Conservation (phyloP, 2,113 vertebrate species). For the Micronycteris hirsuta region DNA sequence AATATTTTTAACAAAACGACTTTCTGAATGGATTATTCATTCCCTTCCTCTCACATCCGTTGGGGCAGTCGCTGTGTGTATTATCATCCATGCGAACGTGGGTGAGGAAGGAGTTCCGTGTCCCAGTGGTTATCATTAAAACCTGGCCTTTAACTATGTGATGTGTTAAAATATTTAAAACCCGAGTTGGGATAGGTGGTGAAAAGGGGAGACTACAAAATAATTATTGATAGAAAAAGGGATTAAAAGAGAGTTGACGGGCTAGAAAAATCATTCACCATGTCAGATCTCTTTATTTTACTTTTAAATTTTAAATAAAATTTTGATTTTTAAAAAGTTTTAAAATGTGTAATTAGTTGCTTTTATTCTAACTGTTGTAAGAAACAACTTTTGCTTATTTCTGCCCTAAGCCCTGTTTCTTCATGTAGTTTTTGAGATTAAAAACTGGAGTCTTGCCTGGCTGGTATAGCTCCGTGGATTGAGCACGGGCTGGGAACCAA, state of each 20-base stretch:
- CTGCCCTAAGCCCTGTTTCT: not conserved
- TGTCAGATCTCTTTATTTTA: conserved; percentile 13
- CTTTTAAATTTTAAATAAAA: not conserved
- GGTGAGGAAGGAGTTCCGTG: not conserved
- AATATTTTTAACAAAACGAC: conserved; percentile 85
- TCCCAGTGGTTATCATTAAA: not conserved
- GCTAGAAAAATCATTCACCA: not conserved
- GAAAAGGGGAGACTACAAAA: not conserved
- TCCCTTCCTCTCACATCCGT: not conserved
- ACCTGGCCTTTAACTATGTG: not conserved
- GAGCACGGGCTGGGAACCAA: too few relatives aligned
- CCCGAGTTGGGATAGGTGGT: not conserved
- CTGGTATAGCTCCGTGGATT: too few relatives aligned
- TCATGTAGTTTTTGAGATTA: not conserved
- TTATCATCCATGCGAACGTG: not conserved
- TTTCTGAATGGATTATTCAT: conserved; percentile 8
- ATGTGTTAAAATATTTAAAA: not conserved
- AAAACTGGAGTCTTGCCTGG: not conserved
- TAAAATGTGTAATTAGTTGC: not conserved
- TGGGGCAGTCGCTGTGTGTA: not conserved
- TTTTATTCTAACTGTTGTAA: not conserved
- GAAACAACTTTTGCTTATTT: not conserved
- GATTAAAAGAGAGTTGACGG: not conserved
- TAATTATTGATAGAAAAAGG: not conserved
- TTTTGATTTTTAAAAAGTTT: not conserved